Percentiles rank a stretch among this genome's conserved stretches.
phyloP scores from a whole-genome alignment of 2,113 vertebrate species.

The Sterna hirundo region DNA sequence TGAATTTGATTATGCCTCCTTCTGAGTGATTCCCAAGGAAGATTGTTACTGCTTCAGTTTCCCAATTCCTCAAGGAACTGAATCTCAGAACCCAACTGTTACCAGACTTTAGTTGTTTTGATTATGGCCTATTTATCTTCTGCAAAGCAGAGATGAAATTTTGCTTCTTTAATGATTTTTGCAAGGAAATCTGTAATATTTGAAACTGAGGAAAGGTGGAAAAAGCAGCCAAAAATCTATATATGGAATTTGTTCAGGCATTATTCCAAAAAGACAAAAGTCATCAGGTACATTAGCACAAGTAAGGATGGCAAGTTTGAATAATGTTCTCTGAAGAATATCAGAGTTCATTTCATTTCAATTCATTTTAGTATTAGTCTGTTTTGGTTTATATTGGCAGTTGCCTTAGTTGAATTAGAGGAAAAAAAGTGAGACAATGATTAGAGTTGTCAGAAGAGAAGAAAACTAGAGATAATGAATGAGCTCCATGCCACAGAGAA shows the following conservation, averaged over 20 bases:
- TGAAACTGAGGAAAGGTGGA: neutral
- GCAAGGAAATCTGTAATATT: neutral
- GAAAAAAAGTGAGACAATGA: neutral
- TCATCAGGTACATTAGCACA: neutral
- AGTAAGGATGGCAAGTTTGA: neutral
- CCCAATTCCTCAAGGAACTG: neutral
- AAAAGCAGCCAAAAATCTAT: neutral
- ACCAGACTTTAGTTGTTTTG: neutral
- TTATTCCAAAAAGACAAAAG: neutral
- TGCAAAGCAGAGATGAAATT: neutral
- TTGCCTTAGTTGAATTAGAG: neutral
- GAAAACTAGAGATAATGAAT: neutral
- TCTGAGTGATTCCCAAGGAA: neutral
- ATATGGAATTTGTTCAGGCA: neutral
- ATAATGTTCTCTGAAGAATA: neutral
- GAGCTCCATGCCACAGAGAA: neutral
- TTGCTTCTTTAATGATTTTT: neutral
- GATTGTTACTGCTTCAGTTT: neutral
- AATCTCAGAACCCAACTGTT: neutral
- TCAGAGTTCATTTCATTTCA: neutral
- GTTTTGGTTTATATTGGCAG: neutral
- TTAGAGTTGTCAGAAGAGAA: neutral
- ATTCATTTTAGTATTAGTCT: neutral
- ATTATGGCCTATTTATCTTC: neutral
- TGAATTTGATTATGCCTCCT: neutral